Base-by-base conservation (phyloP, 2,113 vertebrate species). In the Lepus timidus region DNA sequence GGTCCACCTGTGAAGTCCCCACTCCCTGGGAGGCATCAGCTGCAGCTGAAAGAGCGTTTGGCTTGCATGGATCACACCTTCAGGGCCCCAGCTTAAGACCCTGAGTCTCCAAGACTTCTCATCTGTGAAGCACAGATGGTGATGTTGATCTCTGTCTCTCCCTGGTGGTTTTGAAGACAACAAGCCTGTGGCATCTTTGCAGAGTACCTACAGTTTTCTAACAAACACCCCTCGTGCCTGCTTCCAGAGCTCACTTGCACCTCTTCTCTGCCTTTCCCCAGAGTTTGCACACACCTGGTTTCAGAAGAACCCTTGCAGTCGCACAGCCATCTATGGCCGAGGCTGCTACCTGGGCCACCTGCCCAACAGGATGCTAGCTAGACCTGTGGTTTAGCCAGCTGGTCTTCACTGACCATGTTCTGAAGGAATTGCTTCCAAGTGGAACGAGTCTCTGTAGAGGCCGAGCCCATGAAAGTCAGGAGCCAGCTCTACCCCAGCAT, bases 351-450 rank as follows among this genome's bases (percentile, higher is more conserved):
- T 2, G 16, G 23, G 5, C 31, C 19, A 16, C 8, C 61, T 33
- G 12, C 31, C 55, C 39, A 29, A 13, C 14, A 27, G 51, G 31
- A 31, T 2, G 29, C 23, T 1, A 36, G 20, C 31, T 22, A 2
- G 6, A 16, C 12, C 61, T 39, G 16, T 27, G 29, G 20, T 5
- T 29, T 1, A 17, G 4, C 5, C 9, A 2, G 20, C 1, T 4
- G 68, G 71, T 67, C 39, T 67, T 22, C 1, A 51, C 10, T 62
- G 23, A 25, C 13, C 44, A 31, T 19, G n/a, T 51, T 36, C 31
- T 0, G 0, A 71, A 65, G n/a, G 10, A 91, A 61, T 2, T 31
- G n/a, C 9, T 82, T 22, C 81, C 14, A 14, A 31, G 29, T 4
- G 27, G 58, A 88, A 31, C 0, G 13, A 70, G 33, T 23, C 22